These are phyloP conservation scores for Lonchura striata DNA, from an alignment of 2,113 vertebrate species.

Conservation along the genomic window DNA sequence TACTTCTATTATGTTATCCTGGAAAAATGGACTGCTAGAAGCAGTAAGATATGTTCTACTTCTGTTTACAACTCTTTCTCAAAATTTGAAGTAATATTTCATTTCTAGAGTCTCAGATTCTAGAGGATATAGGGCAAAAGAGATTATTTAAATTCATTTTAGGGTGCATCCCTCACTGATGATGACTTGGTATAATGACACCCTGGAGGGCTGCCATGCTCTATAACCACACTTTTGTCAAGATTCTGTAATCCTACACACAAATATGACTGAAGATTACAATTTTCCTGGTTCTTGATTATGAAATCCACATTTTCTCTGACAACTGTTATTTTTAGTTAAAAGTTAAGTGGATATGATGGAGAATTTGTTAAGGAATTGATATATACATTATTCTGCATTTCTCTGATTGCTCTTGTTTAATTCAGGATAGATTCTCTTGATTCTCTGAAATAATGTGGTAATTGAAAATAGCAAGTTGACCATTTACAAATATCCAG, in stretches of 20 bases:
- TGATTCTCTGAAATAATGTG: neutral
- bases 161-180: neutral
- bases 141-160: neutral
- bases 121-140: neutral
- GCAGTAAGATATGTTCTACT: neutral
- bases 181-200: neutral
- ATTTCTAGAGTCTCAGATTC: neutral
- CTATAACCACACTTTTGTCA: neutral
- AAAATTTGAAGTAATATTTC: neutral
- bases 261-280: neutral
- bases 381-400: neutral
- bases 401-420: neutral
- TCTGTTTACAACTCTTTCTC: neutral
- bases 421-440: neutral
- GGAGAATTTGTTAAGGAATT: neutral
- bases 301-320: neutral
- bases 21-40: neutral
- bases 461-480: neutral
- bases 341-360: neutral
- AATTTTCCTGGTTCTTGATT: neutral
- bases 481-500: neutral
- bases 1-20: neutral
- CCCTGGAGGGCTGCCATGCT: fast-evolving
- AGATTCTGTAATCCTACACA: neutral
- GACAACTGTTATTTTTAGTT: neutral